Evolutionary conservation across 2,113 vertebrate species (phyloP), one percentile per base, ranked within the genome.

Genomic region (Gallinago paraguaiae): DNA sequence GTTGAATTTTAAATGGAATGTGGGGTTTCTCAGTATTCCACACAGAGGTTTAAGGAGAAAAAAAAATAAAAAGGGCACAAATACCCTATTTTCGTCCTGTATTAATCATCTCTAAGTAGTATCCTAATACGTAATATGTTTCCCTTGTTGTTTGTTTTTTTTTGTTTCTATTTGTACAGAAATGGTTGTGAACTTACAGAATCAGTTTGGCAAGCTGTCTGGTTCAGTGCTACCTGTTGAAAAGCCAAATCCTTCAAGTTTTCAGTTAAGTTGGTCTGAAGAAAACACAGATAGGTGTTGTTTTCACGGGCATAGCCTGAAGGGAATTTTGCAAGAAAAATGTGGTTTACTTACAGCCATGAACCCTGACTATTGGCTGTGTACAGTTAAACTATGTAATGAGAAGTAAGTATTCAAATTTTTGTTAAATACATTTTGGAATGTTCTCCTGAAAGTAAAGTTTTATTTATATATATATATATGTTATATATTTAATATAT

Each of bases 351-450:
- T 96, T 57, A 82, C 35, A 7, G 92, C 96, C 45, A 41, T 70
- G 37, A 99, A 98, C 86, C 17, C 90, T n/a, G 77, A 96, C 1
- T 99, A 99, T 88, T 99, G 99, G 99, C 98, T 99, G 51, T 97
- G 98, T 9, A 96, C 96, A 1, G 94, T 97, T 89, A 98, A 91
- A 53, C 95, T 96, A 14, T 98, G 98, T 76, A 93, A 11, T 14
- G 37, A 72, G 50, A 86, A 39, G 98, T 98, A 97, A 97, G 98
- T 97, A 80, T 11, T 93, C 54, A 67, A 11, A 39, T 70, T 83
- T 83, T 74, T 84, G 35, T 78, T 72, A 88, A 59, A 68, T 78
- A 46, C 19, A 9, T 82, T 88, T 86, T 68, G 39, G 30, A 67
- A 88, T 35, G 48, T 39, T 89, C 75, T 92, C 25, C 17, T 83